Base-by-base conservation (phyloP, 1,140 invertebrate species). In the Conopomorpha cramerella region DNA sequence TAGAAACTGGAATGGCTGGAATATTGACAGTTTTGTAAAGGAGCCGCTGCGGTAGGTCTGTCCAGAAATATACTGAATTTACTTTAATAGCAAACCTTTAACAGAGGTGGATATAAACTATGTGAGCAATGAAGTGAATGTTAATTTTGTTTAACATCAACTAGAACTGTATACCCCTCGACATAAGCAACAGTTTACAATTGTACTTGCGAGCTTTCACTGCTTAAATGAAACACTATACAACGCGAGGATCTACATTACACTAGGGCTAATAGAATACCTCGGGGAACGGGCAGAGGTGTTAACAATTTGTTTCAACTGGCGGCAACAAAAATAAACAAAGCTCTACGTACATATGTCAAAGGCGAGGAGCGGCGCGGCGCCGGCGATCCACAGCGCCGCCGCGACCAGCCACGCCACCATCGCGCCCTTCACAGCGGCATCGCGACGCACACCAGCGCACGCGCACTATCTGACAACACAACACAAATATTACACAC, bases 391-490 rank as follows among this genome's bases (percentile, higher is more conserved):
- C 18, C 63, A 36, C 30, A 66, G 38, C 44, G 61, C 41, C 39
- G 60, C 28, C 14, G 50, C 56, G 43, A 62, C 54, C 41, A 63
- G 48, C 51, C 53, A 55, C 43, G 51, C 48, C 44, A 60, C 47
- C 63, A 71, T 67, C 52, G 51, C 63, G 66, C 49, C 42, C 40
- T 45, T 71, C 54, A 71, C 66, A 61, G 57, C 61, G 55, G 59
- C 61, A 61, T 63, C 45, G 52, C 58, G 51, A 41, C 50, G 41
- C 45, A 56, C 47, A 50, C 43, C 30, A n/a, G 36, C 45, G 40
- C 51, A 27, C 51, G 59, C 63, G 43, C 11, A 62, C n/a, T n/a
- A n/a, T n/a, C n/a, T n/a, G n/a, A 57, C 33, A 51, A 49, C 18
- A 39, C 12, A 16, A 16, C 27, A 37, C 7, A 30, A 15, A 27